These are phyloP conservation scores for Sander vitreus DNA, from an alignment of 2,113 vertebrate species.

Conservation along the genomic window DNA sequence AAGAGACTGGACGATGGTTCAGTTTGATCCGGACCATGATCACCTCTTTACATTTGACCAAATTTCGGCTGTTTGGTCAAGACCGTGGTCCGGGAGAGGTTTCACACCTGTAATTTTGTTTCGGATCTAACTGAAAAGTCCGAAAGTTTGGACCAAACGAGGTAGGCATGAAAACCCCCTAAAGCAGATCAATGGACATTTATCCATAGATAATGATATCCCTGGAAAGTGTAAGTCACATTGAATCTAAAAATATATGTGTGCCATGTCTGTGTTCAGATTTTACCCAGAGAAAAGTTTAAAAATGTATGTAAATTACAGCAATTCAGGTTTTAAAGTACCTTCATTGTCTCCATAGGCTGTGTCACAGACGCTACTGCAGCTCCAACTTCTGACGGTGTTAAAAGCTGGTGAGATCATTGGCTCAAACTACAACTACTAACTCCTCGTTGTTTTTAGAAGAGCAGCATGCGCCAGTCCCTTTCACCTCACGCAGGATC, in stretches of 20 bases:
- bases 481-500: not conserved
- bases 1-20: too few relatives aligned
- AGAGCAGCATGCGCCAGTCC: not conserved
- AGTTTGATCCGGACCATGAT: too few relatives aligned
- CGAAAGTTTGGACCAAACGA: too few relatives aligned
- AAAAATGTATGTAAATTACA: not conserved
- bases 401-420: not conserved
- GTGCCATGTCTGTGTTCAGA: not conserved
- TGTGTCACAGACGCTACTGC: not conserved
- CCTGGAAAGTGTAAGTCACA: not conserved
- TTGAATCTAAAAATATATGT: not conserved
- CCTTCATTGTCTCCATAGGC: not conserved
- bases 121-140: too few relatives aligned
- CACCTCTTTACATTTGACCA: too few relatives aligned
- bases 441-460: not conserved
- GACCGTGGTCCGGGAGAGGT: too few relatives aligned
- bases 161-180: too few relatives aligned
- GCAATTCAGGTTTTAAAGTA: not conserved
- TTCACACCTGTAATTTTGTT: too few relatives aligned
- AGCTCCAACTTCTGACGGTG: not conserved
- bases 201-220: not conserved
- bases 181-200: too few relatives aligned
- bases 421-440: not conserved
- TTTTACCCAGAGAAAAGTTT: not conserved
- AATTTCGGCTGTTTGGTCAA: too few relatives aligned